phyloP scores from a whole-genome alignment of 2,888 invertebrate species.

The Furcula furcula region DNA sequence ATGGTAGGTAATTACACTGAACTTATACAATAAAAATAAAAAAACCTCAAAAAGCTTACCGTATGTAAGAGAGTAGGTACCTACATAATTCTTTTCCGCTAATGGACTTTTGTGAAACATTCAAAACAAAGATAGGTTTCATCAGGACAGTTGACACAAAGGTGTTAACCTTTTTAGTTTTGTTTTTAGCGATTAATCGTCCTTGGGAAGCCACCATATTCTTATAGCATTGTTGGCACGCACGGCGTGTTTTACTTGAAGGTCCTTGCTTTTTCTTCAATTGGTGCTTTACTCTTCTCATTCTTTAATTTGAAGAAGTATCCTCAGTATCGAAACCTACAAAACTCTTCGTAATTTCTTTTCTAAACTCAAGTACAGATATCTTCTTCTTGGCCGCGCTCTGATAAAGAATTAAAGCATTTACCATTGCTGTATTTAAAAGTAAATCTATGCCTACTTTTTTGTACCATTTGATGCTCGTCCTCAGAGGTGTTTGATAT shows the following conservation, averaged over 20 bases:
- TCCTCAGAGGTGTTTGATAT: constrained; percentile 25
- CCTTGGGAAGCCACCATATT: constrained; percentile 4
- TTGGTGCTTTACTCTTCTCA: constrained; percentile 6
- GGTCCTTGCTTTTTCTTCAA: constrained; percentile 9
- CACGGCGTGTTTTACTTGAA: neutral
- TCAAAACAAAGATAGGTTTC: constrained; percentile 8
- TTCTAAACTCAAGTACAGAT: constrained; percentile 6
- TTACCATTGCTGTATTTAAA: constrained; percentile 22
- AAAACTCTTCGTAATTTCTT: constrained; percentile 4
- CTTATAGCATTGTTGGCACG: constrained; percentile 7
- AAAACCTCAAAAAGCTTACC: too few species aligned
- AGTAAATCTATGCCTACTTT: constrained; percentile 25
- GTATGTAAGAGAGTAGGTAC: too few species aligned
- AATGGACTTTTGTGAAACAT: constrained; percentile 8
- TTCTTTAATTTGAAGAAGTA: neutral
- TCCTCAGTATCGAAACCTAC: neutral
- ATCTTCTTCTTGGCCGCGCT: constrained; percentile 6
- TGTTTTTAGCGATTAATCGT: constrained; percentile 5
- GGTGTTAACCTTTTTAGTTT: constrained; percentile 9
- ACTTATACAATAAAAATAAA: too few species aligned
- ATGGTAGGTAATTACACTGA: too few species aligned
- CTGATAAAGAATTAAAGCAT: constrained; percentile 12
- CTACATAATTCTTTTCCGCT: neutral
- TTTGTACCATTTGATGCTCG: constrained; percentile 26
- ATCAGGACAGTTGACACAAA: constrained; percentile 6